These are phyloP conservation scores for Triplophysa yarkandensis DNA, from an alignment of 2,797 vertebrate genomes.

Conservation along the genomic window DNA sequence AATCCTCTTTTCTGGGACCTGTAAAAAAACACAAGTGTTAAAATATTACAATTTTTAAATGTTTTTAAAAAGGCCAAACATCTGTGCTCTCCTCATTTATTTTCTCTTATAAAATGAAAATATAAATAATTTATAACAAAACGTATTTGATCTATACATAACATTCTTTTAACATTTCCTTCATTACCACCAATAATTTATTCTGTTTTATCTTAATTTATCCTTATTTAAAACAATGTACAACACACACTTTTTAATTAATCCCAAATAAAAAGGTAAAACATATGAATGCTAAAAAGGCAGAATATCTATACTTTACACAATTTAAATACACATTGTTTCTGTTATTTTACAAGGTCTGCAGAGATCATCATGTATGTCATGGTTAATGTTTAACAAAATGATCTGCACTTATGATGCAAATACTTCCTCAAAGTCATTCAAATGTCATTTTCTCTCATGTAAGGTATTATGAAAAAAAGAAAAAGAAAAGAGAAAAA, in stretches of 20 bases:
- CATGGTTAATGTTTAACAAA: conserved; percentile 55
- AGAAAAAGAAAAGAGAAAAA: neutral
- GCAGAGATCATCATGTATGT: neutral
- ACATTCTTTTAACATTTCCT: too few relatives aligned
- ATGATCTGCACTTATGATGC: neutral
- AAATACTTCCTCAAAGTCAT: conserved; percentile 31
- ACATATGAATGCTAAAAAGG: too few relatives aligned
- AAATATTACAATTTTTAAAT: neutral
- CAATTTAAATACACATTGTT: neutral
- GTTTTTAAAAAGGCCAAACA: neutral
- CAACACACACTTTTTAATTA: too few relatives aligned
- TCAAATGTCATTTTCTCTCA: neutral
- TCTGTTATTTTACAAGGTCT: neutral
- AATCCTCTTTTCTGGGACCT: neutral
- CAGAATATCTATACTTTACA: too few relatives aligned
- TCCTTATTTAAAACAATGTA: too few relatives aligned
- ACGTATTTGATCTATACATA: too few relatives aligned
- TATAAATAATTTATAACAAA: too few relatives aligned
- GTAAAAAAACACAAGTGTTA: neutral
- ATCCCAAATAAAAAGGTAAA: too few relatives aligned
- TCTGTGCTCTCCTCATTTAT: neutral
- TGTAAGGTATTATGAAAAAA: neutral
- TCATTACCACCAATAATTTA: too few relatives aligned
- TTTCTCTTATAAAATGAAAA: too few relatives aligned
- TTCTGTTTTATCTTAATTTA: too few relatives aligned